Base-by-base conservation (phyloP, 1,140 invertebrate species). In the Bombus huntii region DNA sequence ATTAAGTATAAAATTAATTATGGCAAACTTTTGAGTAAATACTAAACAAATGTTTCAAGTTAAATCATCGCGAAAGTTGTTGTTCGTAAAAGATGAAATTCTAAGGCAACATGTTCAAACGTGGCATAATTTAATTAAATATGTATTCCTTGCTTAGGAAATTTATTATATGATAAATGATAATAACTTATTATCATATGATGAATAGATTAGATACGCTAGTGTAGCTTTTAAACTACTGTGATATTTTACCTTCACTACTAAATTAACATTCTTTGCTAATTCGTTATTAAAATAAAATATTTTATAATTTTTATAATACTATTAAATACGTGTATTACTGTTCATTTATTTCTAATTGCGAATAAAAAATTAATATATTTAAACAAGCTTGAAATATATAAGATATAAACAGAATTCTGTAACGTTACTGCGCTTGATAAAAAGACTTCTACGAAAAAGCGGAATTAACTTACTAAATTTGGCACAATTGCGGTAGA, bases 1-100 rank as follows among this genome's bases (percentile, higher is more conserved):
- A 44, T 57, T 81, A 31, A 59, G 34, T 28, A 68, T 28, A 47
- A 75, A 68, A 80, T 79, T 31, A 42, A 53, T 75, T 57, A 34
- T 18, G 15, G 42, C 42, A 31, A 39, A 42, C 15, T 47, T 34
- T 31, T 31, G 18, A 42, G 5, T 3, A 28, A 59, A 42, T 15
- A 57, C 34, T 22, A 37, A 47, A 37, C 31, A 28, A 71, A 71
- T 13, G 12, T 39, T 71, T 39, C 37, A 39, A n/a, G 70, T 72
- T 37, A n/a, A 72, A 72, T 72, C 42, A 72, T 42, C 8, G 28
- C 39, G 39, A 25, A 72, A 31, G 42, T n/a, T 72, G 39, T 72
- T n/a, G 70, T 42, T 18, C 28, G 28, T 42, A 18, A 3, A 28
- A 71, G 34, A 39, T 71, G 37, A 44, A 42, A 72, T 42, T 42